phyloP scores from a whole-genome alignment of 1,140 invertebrate species.

The Heliconius eleuchia region DNA sequence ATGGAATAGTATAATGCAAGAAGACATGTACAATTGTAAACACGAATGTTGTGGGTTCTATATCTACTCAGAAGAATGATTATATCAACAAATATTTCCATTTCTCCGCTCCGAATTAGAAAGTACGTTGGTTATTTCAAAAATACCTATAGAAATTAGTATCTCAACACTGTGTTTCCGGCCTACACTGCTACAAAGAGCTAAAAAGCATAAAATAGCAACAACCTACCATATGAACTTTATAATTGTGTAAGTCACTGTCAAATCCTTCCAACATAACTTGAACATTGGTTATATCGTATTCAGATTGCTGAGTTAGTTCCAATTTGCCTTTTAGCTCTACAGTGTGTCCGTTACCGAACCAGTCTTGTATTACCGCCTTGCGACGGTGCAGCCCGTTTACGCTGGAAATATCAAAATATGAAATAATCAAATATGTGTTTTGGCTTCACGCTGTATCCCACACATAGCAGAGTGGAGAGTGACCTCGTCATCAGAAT shows the following conservation, averaged over 20 bases:
- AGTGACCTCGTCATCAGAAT: no score
- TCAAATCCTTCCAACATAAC: conserved; percentile 88
- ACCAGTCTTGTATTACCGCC: conserved; percentile 93
- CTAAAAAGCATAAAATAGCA: background rate
- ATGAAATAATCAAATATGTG: no score
- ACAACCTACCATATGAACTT: conserved; percentile 88
- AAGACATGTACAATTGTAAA: no score
- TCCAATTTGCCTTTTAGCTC: conserved; percentile 88
- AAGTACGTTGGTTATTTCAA: no score
- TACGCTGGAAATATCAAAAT: conserved; percentile 81
- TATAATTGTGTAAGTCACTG: conserved; percentile 86
- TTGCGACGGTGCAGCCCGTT: conserved; percentile 88
- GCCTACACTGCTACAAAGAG: background rate
- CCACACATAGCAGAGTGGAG: no score
- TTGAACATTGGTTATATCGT: conserved; percentile 90
- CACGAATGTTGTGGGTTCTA: no score
- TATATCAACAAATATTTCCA: no score
- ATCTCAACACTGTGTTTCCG: background rate
- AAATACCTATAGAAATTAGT: background rate
- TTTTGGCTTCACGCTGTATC: no score
- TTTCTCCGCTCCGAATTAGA: no score
- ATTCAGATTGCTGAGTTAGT: conserved; percentile 91
- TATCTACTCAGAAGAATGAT: no score
- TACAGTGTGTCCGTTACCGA: conserved; percentile 86
- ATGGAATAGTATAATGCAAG: no score